phyloP scores from a whole-genome alignment of 2,888 invertebrate genomes.

The Napeogenes sylphis region DNA sequence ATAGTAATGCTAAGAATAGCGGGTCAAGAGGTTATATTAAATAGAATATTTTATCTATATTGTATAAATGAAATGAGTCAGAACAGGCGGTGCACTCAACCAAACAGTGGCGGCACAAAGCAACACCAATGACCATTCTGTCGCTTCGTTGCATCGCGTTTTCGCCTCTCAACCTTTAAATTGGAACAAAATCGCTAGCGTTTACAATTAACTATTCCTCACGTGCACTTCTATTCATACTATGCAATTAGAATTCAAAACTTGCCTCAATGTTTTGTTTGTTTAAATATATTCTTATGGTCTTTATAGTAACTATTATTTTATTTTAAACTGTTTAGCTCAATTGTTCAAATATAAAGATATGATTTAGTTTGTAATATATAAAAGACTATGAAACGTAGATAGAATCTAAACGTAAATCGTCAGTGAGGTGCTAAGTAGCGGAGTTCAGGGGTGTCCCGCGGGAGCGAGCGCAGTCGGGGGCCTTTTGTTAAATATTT shows the following conservation, averaged over 20 bases:
- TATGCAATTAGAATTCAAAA: no score
- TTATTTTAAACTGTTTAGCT: no score
- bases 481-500: constrained; percentile 76
- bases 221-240: constrained; percentile 2
- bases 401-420: constrained; percentile 27
- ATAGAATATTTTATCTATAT: constrained; percentile 8
- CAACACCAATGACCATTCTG: constrained; percentile 55
- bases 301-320: no score
- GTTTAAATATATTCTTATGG: no score
- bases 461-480: constrained; percentile 53
- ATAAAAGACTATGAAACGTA: constrained; percentile 38
- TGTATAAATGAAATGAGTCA: constrained; percentile 22
- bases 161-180: constrained; percentile 63
- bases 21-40: neutral
- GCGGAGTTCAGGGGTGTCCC: constrained; percentile 47
- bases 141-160: constrained; percentile 59
- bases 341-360: no score
- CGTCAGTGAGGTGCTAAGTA: constrained; percentile 54
- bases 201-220: constrained; percentile 21
- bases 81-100: constrained; percentile 48
- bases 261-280: no score
- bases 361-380: neutral
- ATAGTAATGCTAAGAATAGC: neutral
- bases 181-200: constrained; percentile 61
- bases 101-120: constrained; percentile 59